Evolutionary conservation across 2,888 invertebrate species (phyloP).

Genomic region (Taenaris catops): DNA sequence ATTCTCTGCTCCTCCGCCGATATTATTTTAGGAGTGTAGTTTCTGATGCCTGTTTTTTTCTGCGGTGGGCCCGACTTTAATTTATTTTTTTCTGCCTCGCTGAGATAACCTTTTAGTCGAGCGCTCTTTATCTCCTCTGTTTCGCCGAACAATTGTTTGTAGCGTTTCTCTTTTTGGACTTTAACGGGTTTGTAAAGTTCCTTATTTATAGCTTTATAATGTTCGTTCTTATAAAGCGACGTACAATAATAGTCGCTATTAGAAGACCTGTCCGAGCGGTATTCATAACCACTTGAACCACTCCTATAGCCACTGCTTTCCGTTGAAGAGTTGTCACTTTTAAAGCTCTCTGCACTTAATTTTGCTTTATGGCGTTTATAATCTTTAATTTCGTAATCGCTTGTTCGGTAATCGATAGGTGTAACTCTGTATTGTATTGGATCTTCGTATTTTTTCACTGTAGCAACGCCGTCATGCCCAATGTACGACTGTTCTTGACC

Average conservation of each 20-base stretch:
- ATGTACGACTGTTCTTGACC: constrained; percentile 71
- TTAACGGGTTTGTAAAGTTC: constrained; percentile 74
- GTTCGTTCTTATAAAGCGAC: constrained; percentile 73
- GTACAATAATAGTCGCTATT: constrained; percentile 64
- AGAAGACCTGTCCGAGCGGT: constrained; percentile 57
- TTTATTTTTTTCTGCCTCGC: constrained; percentile 66
- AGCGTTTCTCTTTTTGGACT: constrained; percentile 67
- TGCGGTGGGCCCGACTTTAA: constrained; percentile 49
- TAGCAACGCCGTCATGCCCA: constrained; percentile 50
- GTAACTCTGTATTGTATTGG: constrained; percentile 43
- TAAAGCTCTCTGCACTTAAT: constrained; percentile 62
- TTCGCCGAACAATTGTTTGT: constrained; percentile 64
- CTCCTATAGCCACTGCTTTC: constrained; percentile 71
- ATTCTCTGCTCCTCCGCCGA: constrained; percentile 76
- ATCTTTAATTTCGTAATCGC: constrained; percentile 44
- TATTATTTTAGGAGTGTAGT: constrained; percentile 86
- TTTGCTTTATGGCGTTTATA: constrained; percentile 57
- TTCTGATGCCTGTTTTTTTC: constrained; percentile 82
- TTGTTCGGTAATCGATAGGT: constrained; percentile 41
- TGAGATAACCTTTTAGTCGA: constrained; percentile 53
- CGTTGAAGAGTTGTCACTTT: constrained; percentile 64
- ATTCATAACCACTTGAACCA: constrained; percentile 67
- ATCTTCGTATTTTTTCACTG: constrained; percentile 55
- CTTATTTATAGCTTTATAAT: constrained; percentile 68
- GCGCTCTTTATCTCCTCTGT: constrained; percentile 54